phyloP scores from a whole-genome alignment of 2,888 invertebrate species.

The Erebia epiphron region DNA sequence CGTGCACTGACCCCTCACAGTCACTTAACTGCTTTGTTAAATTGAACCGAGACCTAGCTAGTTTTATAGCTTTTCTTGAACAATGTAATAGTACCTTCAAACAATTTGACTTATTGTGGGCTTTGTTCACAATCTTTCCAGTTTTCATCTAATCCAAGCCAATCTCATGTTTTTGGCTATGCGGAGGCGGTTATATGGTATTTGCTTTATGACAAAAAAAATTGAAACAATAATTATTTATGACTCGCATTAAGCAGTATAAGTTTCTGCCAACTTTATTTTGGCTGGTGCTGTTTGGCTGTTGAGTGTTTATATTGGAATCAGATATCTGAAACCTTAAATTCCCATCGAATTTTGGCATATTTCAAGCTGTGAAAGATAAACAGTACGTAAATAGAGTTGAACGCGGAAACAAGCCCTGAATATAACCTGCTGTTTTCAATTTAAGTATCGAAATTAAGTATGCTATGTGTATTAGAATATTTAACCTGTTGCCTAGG shows the following conservation, averaged over 20 bases:
- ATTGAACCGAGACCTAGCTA: constrained; percentile 44
- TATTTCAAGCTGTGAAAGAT: too few relatives aligned
- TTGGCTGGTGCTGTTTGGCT: neutral
- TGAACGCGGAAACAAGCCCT: too few relatives aligned
- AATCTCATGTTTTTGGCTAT: neutral
- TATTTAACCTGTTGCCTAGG: too few relatives aligned
- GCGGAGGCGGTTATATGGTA: neutral
- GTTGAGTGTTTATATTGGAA: neutral
- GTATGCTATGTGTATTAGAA: too few relatives aligned
- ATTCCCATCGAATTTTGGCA: too few relatives aligned
- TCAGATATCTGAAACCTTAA: too few relatives aligned
- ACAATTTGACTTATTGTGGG: constrained; percentile 38
- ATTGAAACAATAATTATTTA: neutral
- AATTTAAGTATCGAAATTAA: too few relatives aligned
- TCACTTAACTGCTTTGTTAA: constrained; percentile 44
- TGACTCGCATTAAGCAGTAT: neutral
- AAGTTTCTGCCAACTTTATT: neutral
- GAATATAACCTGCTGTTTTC: too few relatives aligned
- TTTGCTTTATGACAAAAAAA: neutral
- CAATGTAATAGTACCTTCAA: constrained; percentile 44
- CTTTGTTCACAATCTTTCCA: constrained; percentile 27
- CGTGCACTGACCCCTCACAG: constrained; percentile 39
- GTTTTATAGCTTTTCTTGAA: constrained; percentile 44
- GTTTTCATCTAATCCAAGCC: neutral
- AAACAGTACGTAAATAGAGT: too few relatives aligned